phyloP scores from a whole-genome alignment of 1,140 invertebrate genomes.

The Nilaparvata lugens region DNA sequence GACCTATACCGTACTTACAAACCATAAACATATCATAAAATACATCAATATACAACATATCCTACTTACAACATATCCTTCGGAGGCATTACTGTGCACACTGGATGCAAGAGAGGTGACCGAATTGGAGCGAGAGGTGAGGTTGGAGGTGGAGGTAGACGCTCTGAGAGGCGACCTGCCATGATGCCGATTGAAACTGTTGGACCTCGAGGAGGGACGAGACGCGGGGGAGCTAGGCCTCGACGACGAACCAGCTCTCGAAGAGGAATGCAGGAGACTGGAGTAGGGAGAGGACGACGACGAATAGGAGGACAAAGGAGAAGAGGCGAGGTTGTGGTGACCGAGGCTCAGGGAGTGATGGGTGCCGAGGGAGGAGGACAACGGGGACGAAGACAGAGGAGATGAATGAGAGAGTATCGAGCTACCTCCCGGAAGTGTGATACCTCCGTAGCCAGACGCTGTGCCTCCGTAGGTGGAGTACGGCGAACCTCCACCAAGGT shows the following conservation, averaged over 20 bases:
- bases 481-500: neutral
- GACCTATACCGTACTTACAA: too few species aligned
- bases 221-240: neutral
- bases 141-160: neutral
- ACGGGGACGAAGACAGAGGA: conserved; percentile 8
- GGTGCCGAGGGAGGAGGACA: conserved; percentile 10
- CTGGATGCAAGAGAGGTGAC: conserved; percentile 20
- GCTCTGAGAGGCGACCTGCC: neutral
- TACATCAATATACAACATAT: too few species aligned
- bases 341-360: neutral
- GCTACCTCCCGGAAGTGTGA: conserved; percentile 41
- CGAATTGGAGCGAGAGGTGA: conserved; percentile 18
- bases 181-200: conserved; percentile 13
- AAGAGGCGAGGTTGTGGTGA: neutral
- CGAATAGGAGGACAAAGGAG: conserved; percentile 11
- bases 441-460: conserved; percentile 48
- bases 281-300: conserved; percentile 13
- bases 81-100: conserved; percentile 36
- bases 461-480: conserved; percentile 48
- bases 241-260: too few species aligned
- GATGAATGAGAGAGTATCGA: conserved; percentile 20
- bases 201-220: conserved; percentile 2
- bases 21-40: too few species aligned
- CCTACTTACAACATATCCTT: conserved; percentile 59
- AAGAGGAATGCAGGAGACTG: conserved; percentile 13